Conservation (phyloP, 2,888 invertebrate species). For the Leptopilina syphax region DNA sequence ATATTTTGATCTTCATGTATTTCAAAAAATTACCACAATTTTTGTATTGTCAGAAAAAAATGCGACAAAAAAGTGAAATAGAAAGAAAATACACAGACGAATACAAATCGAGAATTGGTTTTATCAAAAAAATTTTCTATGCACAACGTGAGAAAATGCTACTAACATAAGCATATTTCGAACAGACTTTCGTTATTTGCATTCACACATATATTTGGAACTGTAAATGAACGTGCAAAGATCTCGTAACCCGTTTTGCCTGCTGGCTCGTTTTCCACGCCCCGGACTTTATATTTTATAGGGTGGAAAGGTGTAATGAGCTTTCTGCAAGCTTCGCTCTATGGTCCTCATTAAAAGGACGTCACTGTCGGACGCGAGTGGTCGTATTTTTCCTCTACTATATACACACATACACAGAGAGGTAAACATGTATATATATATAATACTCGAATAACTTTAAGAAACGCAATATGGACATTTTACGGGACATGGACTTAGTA, state of each 20-base stretch:
- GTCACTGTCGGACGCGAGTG: conserved; percentile 36
- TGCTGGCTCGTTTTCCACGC: conserved; percentile 49
- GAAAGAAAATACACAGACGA: too few relatives aligned
- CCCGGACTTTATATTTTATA: conserved; percentile 54
- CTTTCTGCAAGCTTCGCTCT: conserved; percentile 54
- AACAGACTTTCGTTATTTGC: conserved; percentile 28
- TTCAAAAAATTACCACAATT: too few relatives aligned
- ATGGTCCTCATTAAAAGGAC: conserved; percentile 63
- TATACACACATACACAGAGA: conserved; percentile 4
- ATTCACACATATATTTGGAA: conserved; percentile 37
- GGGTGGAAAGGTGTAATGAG: conserved; percentile 61
- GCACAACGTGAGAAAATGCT: conserved; percentile 8
- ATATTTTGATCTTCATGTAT: too few relatives aligned
- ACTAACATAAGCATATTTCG: conserved; percentile 29
- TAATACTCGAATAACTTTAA: conserved; percentile 16
- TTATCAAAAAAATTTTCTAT: background rate
- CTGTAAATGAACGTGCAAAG: conserved; percentile 47
- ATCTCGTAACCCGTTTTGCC: conserved; percentile 44
- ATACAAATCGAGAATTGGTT: background rate
- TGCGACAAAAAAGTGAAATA: background rate
- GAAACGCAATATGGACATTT: conserved; percentile 28
- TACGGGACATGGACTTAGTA: conserved; percentile 34
- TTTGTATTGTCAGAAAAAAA: background rate
- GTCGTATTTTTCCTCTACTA: conserved; percentile 32
- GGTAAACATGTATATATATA: too few relatives aligned